Percentiles rank a stretch among this genome's conserved stretches.
Evolutionary conservation across 2,888 invertebrate genomes (phyloP).

Genomic region (Iphiclides podalirius): DNA sequence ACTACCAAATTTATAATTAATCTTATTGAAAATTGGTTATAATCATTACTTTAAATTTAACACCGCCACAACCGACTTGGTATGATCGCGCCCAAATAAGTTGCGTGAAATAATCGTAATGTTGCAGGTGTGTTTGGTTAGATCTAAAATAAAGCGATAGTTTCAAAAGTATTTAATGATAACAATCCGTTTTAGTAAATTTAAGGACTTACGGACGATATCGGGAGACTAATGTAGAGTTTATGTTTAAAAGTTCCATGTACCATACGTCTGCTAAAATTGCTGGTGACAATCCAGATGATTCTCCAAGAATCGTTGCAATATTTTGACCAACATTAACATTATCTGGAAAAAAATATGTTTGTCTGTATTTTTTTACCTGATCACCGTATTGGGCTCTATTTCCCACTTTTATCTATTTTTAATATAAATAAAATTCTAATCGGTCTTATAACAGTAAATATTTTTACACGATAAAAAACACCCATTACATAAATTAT

Average conservation of each 20-base stretch:
- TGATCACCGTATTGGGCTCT: too few species aligned
- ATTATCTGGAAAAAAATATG: constrained; percentile 36
- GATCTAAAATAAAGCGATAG: constrained; percentile 42
- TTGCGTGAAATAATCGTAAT: constrained; percentile 68
- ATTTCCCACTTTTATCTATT: too few species aligned
- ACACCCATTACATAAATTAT: too few species aligned
- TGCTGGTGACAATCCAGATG: constrained; percentile 54
- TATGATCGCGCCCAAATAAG: constrained; percentile 59
- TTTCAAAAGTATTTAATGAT: neutral
- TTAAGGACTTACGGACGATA: constrained; percentile 50
- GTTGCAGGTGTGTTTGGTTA: constrained; percentile 35
- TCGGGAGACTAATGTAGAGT: constrained; percentile 44
- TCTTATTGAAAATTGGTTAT: too few species aligned
- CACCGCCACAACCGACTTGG: constrained; percentile 64
- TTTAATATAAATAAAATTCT: too few species aligned
- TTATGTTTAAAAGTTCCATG: constrained; percentile 61
- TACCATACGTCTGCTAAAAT: constrained; percentile 68
- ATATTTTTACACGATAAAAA: too few species aligned
- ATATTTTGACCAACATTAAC: constrained; percentile 59
- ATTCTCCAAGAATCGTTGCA: constrained; percentile 62
- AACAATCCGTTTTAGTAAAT: neutral
- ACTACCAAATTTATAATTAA: too few species aligned
- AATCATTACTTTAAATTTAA: constrained; percentile 63
- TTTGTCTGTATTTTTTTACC: too few species aligned
- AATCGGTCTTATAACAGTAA: too few species aligned